Base-by-base conservation (phyloP, 1,140 invertebrate genomes). In the Araneus ventricosus region DNA sequence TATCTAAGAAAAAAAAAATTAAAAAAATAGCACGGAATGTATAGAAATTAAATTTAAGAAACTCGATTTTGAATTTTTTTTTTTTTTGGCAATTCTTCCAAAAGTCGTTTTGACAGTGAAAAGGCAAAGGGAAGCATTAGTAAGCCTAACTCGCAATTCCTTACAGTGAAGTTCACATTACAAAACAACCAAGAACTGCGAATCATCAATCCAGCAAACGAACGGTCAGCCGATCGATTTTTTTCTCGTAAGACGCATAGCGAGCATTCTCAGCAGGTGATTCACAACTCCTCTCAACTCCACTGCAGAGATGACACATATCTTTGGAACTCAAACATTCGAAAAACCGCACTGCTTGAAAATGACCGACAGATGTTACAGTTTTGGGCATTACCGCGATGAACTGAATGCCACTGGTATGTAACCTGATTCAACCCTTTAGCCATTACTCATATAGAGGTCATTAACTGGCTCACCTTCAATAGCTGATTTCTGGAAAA, bases 211-310 rank as follows among this genome's bases (percentile, higher is more conserved):
- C 34, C 20, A 37, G 4, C 34, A 20, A 34, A 37, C 20, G 30
- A 75, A 14, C 5, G 70, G 70, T 75, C 70, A 75, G 10, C 37
- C 17, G 30, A 75, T 75, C 70, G 70, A 75, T 75, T 75, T 75
- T 75, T 75, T 30, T 30, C 30, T 4, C n/a, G 27, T 7, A 67
- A 75, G 34, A 75, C 30, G 17, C 63, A n/a, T 10, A 67, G 17
- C 30, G 34, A 75, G 37, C 70, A 75, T 75, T 75, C 70, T 37
- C 37, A 30, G 5, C 10, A 37, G 10, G 20, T 75, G 70, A 75
- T 34, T 75, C 70, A 75, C 7, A 70, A 30, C 30, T 34, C 10
- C 30, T 20, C 14, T 14, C 30, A 3, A 6, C 27, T 20, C 30
- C 20, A 6, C 20, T 34, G 4, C 70, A 6, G 14, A 34, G 30